Percentiles rank a stretch among this genome's conserved stretches.
phyloP scores from a whole-genome alignment of 2,888 invertebrate genomes.

The Zele albiditarsus region DNA sequence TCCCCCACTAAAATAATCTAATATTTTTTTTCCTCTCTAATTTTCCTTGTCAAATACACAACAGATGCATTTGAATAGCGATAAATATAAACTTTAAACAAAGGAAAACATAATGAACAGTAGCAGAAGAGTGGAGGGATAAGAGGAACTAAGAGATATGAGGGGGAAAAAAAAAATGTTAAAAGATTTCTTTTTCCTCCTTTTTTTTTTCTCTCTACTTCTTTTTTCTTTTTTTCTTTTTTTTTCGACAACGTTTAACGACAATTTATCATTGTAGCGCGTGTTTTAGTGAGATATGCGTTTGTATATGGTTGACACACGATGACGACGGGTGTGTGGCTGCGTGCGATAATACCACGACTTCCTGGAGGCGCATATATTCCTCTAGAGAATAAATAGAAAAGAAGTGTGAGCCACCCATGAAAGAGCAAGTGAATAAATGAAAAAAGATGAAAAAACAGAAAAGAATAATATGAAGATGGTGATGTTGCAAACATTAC shows the following conservation, averaged over 20 bases:
- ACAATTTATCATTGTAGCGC: slow-evolving; percentile 12
- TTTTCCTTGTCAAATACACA: not conserved
- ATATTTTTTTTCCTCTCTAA: not conserved
- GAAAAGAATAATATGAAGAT: too few relatives aligned
- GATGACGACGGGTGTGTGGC: slow-evolving; percentile 18
- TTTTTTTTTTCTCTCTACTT: not conserved
- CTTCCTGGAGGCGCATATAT: slow-evolving; percentile 17
- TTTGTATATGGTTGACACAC: not conserved
- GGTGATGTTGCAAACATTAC: not conserved
- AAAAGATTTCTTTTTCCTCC: not conserved
- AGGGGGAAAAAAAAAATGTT: slow-evolving; percentile 3
- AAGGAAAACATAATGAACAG: not conserved
- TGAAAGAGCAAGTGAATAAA: not conserved
- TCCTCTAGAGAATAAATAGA: not conserved
- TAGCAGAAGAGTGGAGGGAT: not conserved
- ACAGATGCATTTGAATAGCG: not conserved
- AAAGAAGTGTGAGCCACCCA: not conserved
- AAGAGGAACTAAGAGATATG: not conserved
- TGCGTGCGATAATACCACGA: slow-evolving; percentile 25
- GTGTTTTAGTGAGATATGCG: slow-evolving; percentile 29
- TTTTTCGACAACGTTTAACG: not conserved
- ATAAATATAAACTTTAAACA: not conserved
- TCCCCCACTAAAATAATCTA: too few relatives aligned
- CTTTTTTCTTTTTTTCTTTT: not conserved
- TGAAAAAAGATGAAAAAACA: not conserved